These are phyloP conservation scores for Danaus plexippus DNA, from an alignment of 1,140 invertebrate species.

Conservation along the genomic window DNA sequence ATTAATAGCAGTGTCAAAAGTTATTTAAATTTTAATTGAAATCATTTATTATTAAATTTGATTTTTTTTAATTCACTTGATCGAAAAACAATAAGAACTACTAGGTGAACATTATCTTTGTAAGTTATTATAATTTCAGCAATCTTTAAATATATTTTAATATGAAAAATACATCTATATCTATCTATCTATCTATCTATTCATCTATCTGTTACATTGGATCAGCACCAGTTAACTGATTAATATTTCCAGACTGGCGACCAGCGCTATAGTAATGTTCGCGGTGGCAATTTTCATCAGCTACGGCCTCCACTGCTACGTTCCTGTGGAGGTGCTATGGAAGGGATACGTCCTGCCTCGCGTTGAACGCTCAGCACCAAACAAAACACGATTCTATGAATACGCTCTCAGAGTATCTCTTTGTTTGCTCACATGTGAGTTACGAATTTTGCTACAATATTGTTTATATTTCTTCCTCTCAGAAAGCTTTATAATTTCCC, in stretches of 20 bases:
- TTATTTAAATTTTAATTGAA: no score
- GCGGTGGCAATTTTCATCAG: conserved; percentile 91
- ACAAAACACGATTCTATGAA: conserved; percentile 65
- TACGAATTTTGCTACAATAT: background rate
- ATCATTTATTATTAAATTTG: no score
- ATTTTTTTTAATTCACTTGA: no score
- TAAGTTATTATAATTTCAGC: no score
- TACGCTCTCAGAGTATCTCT: conserved; percentile 77
- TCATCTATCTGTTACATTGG: no score
- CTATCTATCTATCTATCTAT: background rate
- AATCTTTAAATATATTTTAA: no score
- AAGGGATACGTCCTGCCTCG: conserved; percentile 77
- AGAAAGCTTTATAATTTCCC: no score
- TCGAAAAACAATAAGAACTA: no score
- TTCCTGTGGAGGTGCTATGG: conserved; percentile 93
- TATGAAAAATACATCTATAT: background rate
- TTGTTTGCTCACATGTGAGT: conserved; percentile 84
- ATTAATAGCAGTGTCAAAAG: no score
- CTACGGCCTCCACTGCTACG: conserved; percentile 95
- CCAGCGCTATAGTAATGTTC: conserved; percentile 87
- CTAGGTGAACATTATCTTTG: no score
- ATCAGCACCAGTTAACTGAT: no score
- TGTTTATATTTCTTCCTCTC: no score
- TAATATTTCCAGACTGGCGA: conserved; percentile 76
- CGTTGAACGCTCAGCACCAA: conserved; percentile 55